Evolutionary conservation across 2,113 vertebrate genomes (phyloP).

Genomic region (Fregata magnificens): DNA sequence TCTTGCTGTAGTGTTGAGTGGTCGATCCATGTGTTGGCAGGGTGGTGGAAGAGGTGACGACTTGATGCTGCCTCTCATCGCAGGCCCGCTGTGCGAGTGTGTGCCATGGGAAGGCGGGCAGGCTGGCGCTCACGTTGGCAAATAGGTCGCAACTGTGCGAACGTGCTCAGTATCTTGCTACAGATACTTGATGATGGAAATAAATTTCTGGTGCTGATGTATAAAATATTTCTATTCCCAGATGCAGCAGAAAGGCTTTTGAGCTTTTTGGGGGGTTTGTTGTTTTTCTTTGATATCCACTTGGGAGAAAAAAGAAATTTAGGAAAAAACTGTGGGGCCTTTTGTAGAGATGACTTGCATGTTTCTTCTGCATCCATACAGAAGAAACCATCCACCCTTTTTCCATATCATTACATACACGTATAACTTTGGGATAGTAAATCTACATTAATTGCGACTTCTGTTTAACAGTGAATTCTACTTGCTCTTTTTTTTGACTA

Average conservation of each 20-base stretch:
- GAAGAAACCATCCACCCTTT: too few species aligned
- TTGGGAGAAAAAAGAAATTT: background rate
- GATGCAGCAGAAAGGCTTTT: background rate
- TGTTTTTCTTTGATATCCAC: background rate
- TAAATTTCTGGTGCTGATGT: background rate
- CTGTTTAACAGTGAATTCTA: background rate
- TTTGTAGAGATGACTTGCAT: background rate
- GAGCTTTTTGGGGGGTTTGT: background rate
- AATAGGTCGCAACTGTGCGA: background rate
- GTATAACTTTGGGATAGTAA: background rate
- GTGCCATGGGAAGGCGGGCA: background rate
- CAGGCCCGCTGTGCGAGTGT: background rate
- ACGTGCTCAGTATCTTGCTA: background rate
- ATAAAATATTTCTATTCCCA: background rate
- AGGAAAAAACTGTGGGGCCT: rapidly evolving
- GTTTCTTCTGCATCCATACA: background rate
- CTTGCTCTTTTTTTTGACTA: background rate
- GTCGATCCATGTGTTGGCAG: background rate
- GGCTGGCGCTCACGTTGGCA: background rate
- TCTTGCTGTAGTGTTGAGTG: background rate
- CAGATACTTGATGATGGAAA: rapidly evolving
- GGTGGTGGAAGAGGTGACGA: background rate
- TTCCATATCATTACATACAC: background rate
- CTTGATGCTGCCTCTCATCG: background rate
- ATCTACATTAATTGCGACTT: background rate